Percentiles rank a stretch among this genome's conserved stretches.
Conservation (phyloP, 2,888 invertebrate species). For the Acheta domesticus region DNA sequence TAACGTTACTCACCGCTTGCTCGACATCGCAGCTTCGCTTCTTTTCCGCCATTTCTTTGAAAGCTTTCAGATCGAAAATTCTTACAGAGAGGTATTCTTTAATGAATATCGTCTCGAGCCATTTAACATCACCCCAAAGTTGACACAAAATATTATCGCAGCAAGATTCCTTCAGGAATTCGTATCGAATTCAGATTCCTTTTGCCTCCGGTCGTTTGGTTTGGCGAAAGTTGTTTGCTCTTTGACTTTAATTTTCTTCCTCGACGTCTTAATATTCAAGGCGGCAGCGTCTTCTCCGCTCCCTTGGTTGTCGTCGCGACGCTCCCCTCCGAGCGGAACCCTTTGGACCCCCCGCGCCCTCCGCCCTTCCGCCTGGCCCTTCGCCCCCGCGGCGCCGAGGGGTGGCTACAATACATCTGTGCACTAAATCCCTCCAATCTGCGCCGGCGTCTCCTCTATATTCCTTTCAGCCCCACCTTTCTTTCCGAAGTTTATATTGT, state of each 20-base stretch:
- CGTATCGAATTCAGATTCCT: not conserved
- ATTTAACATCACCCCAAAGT: not conserved
- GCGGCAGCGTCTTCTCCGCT: not conserved
- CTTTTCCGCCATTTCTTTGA: no score
- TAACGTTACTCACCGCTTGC: no score
- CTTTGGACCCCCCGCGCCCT: not conserved
- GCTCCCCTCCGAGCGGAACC: not conserved
- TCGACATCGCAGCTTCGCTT: no score
- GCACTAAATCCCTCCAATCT: not conserved
- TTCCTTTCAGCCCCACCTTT: not conserved
- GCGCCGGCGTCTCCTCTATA: not conserved
- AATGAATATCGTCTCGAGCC: constrained; percentile 8
- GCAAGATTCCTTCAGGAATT: not conserved
- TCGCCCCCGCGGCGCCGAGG: not conserved
- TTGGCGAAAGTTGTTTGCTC: not conserved
- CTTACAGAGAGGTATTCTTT: not conserved
- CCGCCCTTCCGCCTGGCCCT: not conserved
- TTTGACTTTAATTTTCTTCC: not conserved
- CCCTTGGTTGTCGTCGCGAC: not conserved
- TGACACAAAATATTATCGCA: constrained; percentile 18
- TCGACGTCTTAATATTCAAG: constrained; percentile 18
- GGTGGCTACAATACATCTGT: not conserved
- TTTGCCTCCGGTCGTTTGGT: not conserved
- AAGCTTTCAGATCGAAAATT: not conserved
- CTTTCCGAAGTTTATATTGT: not conserved